Base-by-base conservation (phyloP, 2,797 vertebrate species). In the Gouania willdenowi region DNA sequence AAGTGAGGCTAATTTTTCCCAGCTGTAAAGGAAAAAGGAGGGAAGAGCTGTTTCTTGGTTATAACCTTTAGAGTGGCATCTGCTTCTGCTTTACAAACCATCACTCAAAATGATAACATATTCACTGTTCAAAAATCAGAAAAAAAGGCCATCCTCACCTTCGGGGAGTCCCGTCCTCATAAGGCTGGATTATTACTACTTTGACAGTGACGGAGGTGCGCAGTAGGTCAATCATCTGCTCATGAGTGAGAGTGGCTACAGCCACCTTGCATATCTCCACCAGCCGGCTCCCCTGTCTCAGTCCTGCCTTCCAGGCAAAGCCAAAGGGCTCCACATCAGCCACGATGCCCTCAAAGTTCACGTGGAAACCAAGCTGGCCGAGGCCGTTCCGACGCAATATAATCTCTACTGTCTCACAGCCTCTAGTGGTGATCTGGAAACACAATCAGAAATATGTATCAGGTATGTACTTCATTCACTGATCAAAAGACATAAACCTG, bases 211-310 rank as follows among this genome's bases (percentile, higher is more conserved):
- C 74, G 0, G 96, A 98, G 0, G 95, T 98, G 16, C 96, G 92
- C 14, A 98, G 88, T 0, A 98, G 89, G 79, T 98, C 95, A 3
- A 98, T 97, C 96, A 98, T 98, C 75, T 98, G 95, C 75, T 98
- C 95, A 0, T 98, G 96, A 20, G 93, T 95, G 64, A 98, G 86
- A 0, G 95, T 98, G 3, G 94, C 94, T 36, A 98, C 95, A 0
- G 93, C 94, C 62, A 98, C 95, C 71, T 95, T 97, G 71, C 95
- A 98, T 75, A 98, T 98, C 81, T 98, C 95, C 47, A 98, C 96
- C n/a, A 98, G 83, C 1, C 95, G 92, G 72, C 95, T 98, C 40
- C 96, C 96, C 57, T 98, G 96, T 33, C 94, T 86, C 3, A 98
- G 83, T 7, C 96, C 95, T 0, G 96, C 94, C 70, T 98, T 97